Evolutionary conservation across 2,888 invertebrate genomes (phyloP).

Genomic region (Shargacucullia verbasci): DNA sequence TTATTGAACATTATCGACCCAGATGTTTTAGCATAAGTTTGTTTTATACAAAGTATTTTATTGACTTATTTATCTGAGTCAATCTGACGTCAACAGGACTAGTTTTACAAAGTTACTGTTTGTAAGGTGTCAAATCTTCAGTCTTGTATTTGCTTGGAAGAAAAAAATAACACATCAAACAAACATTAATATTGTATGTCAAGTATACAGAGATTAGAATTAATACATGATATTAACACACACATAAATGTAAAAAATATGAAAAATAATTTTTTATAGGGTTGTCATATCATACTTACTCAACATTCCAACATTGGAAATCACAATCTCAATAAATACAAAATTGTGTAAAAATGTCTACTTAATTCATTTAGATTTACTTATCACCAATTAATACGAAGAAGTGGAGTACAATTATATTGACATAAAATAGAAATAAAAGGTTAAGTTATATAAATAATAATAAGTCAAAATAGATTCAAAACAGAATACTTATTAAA

Average conservation of each 20-base stretch:
- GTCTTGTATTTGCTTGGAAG: slow-evolving; percentile 40
- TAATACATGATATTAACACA: too few relatives aligned
- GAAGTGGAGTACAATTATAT: slow-evolving; percentile 31
- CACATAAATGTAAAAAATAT: too few relatives aligned
- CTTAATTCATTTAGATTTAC: slow-evolving; percentile 1
- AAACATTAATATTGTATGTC: slow-evolving; percentile 14
- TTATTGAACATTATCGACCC: slow-evolving; percentile 55
- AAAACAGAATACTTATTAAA: slow-evolving; percentile 33
- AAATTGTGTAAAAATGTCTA: slow-evolving; percentile 28
- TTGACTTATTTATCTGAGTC: slow-evolving; percentile 31
- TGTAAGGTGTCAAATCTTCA: slow-evolving; percentile 38
- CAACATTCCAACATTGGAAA: not conserved
- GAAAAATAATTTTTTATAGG: too few relatives aligned
- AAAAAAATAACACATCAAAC: slow-evolving; percentile 12
- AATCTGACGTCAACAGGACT: slow-evolving; percentile 25
- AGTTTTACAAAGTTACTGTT: slow-evolving; percentile 29
- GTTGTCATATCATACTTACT: too few relatives aligned
- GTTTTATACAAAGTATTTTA: slow-evolving; percentile 40
- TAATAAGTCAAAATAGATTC: slow-evolving; percentile 29
- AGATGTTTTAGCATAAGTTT: slow-evolving; percentile 44
- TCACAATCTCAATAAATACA: slow-evolving; percentile 27
- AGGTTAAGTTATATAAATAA: slow-evolving; percentile 25
- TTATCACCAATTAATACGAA: slow-evolving; percentile 18
- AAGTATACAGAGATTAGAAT: not conserved
- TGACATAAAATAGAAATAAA: slow-evolving; percentile 10